These are phyloP conservation scores for Neuroterus valhalla DNA, from an alignment of 1,140 invertebrate genomes.

Conservation along the genomic window DNA sequence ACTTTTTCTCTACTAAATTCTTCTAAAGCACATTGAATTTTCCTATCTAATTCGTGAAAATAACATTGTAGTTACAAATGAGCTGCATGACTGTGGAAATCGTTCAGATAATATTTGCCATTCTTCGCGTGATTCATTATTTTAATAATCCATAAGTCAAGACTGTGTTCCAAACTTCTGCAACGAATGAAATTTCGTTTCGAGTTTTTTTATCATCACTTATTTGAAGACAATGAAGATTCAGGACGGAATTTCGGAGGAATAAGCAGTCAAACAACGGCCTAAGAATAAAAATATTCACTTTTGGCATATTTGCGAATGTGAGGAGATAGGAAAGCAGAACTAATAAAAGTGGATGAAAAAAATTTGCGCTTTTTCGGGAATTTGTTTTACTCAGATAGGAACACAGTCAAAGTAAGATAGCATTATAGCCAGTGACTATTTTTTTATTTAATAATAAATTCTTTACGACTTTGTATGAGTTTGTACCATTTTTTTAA, in stretches of 20 bases:
- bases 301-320: conserved; percentile 13
- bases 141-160: not conserved
- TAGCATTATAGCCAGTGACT: not conserved
- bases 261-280: not conserved
- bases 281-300: not conserved
- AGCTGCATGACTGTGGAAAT: not conserved
- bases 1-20: not conserved
- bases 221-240: conserved; percentile 9
- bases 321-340: not conserved
- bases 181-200: conserved; percentile 21
- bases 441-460: not conserved
- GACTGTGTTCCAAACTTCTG: conserved; percentile 21
- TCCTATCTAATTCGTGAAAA: not conserved
- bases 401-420: conserved; percentile 23
- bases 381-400: conserved; percentile 2
- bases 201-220: conserved; percentile 9
- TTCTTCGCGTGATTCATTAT: not conserved
- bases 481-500: too few relatives aligned
- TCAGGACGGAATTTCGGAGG: conserved; percentile 15
- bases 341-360: not conserved
- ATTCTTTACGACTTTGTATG: too few relatives aligned
- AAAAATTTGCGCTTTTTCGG: not conserved
- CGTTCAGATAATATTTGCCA: not conserved
- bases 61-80: conserved; percentile 17
- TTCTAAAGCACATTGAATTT: conserved; percentile 9